Evolutionary conservation across 2,888 invertebrate species (phyloP).

Genomic region (Xanthorhoe designata): DNA sequence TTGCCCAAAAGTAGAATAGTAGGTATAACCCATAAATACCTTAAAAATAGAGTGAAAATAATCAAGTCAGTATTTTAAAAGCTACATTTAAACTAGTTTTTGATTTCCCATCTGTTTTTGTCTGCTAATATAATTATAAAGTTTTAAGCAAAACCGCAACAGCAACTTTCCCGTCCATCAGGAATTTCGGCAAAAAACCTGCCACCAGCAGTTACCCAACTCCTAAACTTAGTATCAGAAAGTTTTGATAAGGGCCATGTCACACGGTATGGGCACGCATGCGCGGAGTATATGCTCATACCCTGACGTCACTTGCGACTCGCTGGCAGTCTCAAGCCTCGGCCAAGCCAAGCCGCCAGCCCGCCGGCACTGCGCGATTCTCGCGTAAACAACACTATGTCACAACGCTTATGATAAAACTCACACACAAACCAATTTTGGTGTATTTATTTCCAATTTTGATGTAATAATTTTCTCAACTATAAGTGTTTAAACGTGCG

Average conservation of each 20-base stretch:
- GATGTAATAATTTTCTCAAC: conserved; percentile 74
- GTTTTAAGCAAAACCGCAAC: conserved; percentile 36
- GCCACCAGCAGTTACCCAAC: conserved; percentile 39
- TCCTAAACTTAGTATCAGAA: conserved; percentile 44
- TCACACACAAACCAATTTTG: conserved; percentile 49
- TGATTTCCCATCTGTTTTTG: background rate
- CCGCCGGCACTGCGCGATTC: conserved; percentile 58
- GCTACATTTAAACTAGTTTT: background rate
- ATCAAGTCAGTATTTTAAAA: background rate
- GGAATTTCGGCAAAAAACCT: conserved; percentile 41
- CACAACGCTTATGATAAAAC: conserved; percentile 48
- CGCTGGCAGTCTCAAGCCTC: conserved; percentile 59
- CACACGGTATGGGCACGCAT: conserved; percentile 47
- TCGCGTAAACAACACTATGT: conserved; percentile 68
- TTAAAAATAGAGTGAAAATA: too few relatives aligned
- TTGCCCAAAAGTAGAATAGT: too few relatives aligned
- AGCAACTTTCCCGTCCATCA: conserved; percentile 37
- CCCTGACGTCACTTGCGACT: conserved; percentile 61
- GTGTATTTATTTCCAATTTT: conserved; percentile 74
- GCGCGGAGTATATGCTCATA: conserved; percentile 47
- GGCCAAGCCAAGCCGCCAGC: conserved; percentile 58
- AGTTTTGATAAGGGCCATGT: conserved; percentile 42
- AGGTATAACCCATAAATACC: too few relatives aligned
- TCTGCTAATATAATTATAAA: conserved; percentile 12
- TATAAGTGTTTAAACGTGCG: conserved; percentile 42